A percentile compares a stretch with the other conserved stretches of the same genome.
Conservation (phyloP, 2,888 invertebrate species). For the Matsumyia berberina region DNA sequence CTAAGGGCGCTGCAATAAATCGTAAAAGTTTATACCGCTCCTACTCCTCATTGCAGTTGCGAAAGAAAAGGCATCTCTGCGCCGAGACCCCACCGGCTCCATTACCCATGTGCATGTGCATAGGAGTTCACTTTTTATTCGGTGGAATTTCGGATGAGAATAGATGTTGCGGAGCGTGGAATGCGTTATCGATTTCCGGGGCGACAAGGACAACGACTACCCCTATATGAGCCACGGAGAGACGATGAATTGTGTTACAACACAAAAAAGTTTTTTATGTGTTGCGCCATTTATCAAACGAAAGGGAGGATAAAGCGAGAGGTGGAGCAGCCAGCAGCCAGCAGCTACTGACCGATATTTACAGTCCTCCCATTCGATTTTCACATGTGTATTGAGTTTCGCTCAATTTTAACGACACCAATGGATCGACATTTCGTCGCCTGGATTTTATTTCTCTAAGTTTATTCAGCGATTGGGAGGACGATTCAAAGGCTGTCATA, state of each 20-base stretch:
- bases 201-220: conserved; percentile 20
- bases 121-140: conserved; percentile 55
- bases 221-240: too few relatives aligned
- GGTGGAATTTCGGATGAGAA: conserved; percentile 68
- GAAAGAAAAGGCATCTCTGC: conserved; percentile 44
- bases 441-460: conserved; percentile 60
- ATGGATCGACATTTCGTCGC: conserved; percentile 70
- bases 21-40: conserved; percentile 72
- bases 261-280: conserved; percentile 46
- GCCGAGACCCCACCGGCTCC: background rate
- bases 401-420: conserved; percentile 68
- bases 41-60: conserved; percentile 43
- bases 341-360: conserved; percentile 71
- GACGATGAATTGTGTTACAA: conserved; percentile 58
- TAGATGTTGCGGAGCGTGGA: conserved; percentile 70
- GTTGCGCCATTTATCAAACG: conserved; percentile 69
- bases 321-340: too few relatives aligned
- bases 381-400: conserved; percentile 61
- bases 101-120: conserved; percentile 48
- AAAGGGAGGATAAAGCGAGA: conserved; percentile 35
- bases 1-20: conserved; percentile 71
- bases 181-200: conserved; percentile 73
- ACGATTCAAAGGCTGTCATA: conserved; percentile 42
- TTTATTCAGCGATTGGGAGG: conserved; percentile 35
- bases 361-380: conserved; percentile 64